These are phyloP conservation scores for Nicator chloris DNA, from an alignment of 2,113 vertebrate genomes.

Conservation along the genomic window DNA sequence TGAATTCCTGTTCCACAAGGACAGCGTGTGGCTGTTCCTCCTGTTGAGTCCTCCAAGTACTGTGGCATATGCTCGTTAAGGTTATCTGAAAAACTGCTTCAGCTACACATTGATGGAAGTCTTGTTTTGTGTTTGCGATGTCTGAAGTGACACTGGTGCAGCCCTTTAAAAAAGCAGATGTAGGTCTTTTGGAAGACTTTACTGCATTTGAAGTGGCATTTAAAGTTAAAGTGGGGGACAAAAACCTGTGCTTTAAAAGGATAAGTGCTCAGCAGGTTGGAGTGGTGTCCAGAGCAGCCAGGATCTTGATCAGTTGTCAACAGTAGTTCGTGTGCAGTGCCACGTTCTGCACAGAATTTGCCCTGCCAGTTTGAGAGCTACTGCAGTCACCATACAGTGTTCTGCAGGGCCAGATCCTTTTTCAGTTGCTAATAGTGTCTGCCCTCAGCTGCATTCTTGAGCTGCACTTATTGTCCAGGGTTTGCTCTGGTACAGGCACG, in stretches of 20 bases:
- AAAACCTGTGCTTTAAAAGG: neutral
- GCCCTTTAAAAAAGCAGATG: neutral
- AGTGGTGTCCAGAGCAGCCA: neutral
- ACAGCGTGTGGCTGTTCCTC: neutral
- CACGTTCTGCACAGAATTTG: neutral
- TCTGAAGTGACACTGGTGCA: neutral
- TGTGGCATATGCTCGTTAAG: fast-evolving
- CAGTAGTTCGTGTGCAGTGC: neutral
- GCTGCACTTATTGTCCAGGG: neutral
- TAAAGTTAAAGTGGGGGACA: neutral
- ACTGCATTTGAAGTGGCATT: neutral
- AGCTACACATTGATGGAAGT: neutral
- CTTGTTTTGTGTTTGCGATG: neutral
- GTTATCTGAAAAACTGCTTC: neutral
- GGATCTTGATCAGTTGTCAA: neutral
- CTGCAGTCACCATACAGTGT: neutral
- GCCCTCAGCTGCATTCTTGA: neutral
- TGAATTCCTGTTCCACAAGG: neutral
- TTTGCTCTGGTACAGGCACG: neutral
- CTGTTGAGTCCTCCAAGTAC: neutral
- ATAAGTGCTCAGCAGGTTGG: neutral
- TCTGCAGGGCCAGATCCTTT: neutral
- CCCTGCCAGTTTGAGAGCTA: neutral
- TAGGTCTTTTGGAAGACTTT: neutral
- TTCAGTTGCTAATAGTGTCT: neutral